Evolutionary conservation across 2,888 invertebrate genomes (phyloP), one percentile per base, ranked within the genome.

Genomic region (Oligia fasciuncula): DNA sequence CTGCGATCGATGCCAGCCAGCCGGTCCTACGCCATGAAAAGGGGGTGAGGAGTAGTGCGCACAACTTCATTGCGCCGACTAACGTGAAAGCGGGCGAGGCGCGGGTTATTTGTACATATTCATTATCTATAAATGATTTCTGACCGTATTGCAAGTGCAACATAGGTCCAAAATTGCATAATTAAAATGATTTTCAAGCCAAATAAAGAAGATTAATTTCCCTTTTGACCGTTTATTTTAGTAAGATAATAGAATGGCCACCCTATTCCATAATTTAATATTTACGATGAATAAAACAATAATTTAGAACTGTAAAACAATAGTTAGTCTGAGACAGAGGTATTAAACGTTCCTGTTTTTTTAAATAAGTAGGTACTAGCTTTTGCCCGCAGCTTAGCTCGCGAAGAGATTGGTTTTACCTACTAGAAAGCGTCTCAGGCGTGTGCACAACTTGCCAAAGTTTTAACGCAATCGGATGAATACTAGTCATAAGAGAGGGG

Each of bases 1-100:
- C 86, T 90, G 85, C 93, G 94, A 94, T 94, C 94, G 94, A 94
- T 94, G 91, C 89, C 85, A 90, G 90, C 90, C 90, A 91, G 89
- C 91, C 91, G 90, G 90, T 91, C 91, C 89, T 87, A 88, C 88
- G 83, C 86, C 87, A 86, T 80, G 83, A 81, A 75, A 81, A 82
- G 82, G 90, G 84, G 85, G 80, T 86, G 92, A 89, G 90, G 84
- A 89, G 87, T 84, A 88, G 90, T 94, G 95, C 94, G 94, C 95
- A 93, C 90, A 90, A 88, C 89, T 91, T 90, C 88, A 91, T 90
- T 93, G 94, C 94, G 94, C 94, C 91, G 92, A 88, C 90, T 87
- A 86, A 90, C 90, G 88, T 90, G 88, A 86, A 89, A 79, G 85
- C 90, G 86, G 90, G 86, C 74, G 88, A 87, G 89, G 87, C 79